Evolutionary conservation across 2,113 vertebrate genomes (phyloP), one percentile per base, ranked within the genome.

Genomic region (Etheostoma cragini): DNA sequence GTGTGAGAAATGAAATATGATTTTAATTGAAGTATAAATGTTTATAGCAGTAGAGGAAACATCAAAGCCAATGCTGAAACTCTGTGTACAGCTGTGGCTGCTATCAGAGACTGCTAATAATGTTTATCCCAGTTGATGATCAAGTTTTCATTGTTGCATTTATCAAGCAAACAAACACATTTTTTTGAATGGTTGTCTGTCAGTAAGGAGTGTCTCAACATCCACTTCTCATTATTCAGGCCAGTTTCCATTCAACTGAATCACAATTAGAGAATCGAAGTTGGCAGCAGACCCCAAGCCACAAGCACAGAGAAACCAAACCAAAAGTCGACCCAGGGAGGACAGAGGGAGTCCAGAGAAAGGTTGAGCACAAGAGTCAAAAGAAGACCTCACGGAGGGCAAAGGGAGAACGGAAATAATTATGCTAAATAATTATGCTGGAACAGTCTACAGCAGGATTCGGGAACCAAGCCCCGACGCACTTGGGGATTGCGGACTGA

Each of bases 1-100:
- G 74, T 89, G 88, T 81, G 72, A 87, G 74, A 83, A 83, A 83
- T 90, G 87, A 93, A 92, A 91, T 93, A 91, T 91, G 89, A 85
- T 89, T 94, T 92, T 88, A 92, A 93, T 94, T 88, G 90, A 61
- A 83, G 84, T 65, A 10, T 90, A 93, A 93, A 91, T 93, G 88
- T 95, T 94, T 93, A 88, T 15, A 65, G 60, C 52, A n/a, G 67
- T 6, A 78, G 52, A 76, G 22, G 46, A 81, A 77, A 68, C 86
- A 92, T 94, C 87, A 94, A 93, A 93, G 92, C 61, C 47, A 0
- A 22, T 63, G n/a, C 71, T 56, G 72, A 79, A 45, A 35, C n/a
- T 77, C 21, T 88, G 88, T 90, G 6, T 90, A 90, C 64, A 35
- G 60, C 86, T 81, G 82, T n/a, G 79, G 80, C 73, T 47, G 80